Evolutionary conservation across 2,113 vertebrate genomes (phyloP), one percentile per base, ranked within the genome.

Genomic region (Gymnogyps californianus): DNA sequence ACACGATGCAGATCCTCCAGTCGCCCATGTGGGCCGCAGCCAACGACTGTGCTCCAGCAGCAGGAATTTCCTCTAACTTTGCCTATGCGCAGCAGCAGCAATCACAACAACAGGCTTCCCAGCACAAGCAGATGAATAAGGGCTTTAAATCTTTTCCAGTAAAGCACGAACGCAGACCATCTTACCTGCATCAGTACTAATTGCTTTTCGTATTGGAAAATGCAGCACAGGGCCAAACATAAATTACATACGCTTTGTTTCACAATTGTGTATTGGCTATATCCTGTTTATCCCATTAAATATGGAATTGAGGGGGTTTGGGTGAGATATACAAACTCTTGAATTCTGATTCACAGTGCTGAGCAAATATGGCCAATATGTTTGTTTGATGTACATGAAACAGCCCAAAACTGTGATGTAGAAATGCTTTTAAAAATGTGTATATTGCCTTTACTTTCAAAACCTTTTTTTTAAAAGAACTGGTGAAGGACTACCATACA

Each of bases 111-210:
- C 98, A 98, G 93, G 94, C 96, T 28, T 92, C 98, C 85, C 98
- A 98, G 98, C 99, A 99, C 97, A 99, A 99, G 98, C 98, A 98
- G 64, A 98, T 99, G 40, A 99, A 98, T 94, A 99, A 99, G 99
- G 99, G 99, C 99, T 99, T 99, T 88, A 99, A 99, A 98, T 98
- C 99, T 67, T 99, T 99, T 96, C 99, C 99, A 0, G 98, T 99
- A 57, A 99, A 99, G 98, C 99, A 99, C 14, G 99, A 99, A 76
- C 99, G 99, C 96, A 98, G 99, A 96, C 99, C 99, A 1, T 99
- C 99, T 25, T 99, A 99, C 97, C 98, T 99, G 97, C 99, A 99
- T 93, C 99, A 99, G 98, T 99, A 99, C 98, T 99, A 97, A 99
- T 13, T 44, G 83, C 54, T 79, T 31, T 55, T 78, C 42, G 4